Evolutionary conservation across 1,140 invertebrate species (phyloP), one percentile per base, ranked within the genome.

Genomic region (Rhizoglyphus robini): DNA sequence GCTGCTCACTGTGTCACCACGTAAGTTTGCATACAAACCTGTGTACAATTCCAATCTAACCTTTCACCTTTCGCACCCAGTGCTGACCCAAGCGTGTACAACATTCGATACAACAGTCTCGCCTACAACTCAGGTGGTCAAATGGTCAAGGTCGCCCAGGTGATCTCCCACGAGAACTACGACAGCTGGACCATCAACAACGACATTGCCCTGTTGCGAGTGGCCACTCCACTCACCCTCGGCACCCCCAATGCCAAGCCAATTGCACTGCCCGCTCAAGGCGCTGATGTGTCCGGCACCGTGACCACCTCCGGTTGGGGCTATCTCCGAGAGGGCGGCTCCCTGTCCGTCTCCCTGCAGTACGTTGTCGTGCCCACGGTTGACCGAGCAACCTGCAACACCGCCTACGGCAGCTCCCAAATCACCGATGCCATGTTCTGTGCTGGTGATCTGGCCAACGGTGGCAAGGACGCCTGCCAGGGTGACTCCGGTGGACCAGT

Each of bases 1-100:
- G 88, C 88, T 8, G 87, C 87, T 1, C 89, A 92, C 74, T 93
- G 89, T 70, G 81, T 87, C 4, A 13, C 20, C 20, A 30, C 25
- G 54, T 58, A 30, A 25, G 27, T 58, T 13, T 51, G 25, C 20
- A 8, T 51, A n/a, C 25, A 8, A 20, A 51, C 11, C 25, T 51
- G 25, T n/a, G 48, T 8, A 51, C 20, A 15, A 58, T 27, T 30
- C 29, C 20, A 3, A 29, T 30, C n/a, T 31, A 27, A 25, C 20
- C n/a, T 30, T 11, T 11, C 5, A 58, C n/a, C 18, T 20, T 25
- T 31, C n/a, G n/a, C n/a, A n/a, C n/a, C n/a, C n/a, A 49, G 61
- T 25, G 31, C 25, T 11, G 23, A n/a, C 18, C 36, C 61, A 46
- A n/a, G 32, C 31, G 18, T 38, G 23, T 30, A 51, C 15, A 36